Percentiles rank a stretch among this genome's conserved stretches.
Evolutionary conservation across 1,140 invertebrate species (phyloP).

Genomic region (Drosophila bifasciata): DNA sequence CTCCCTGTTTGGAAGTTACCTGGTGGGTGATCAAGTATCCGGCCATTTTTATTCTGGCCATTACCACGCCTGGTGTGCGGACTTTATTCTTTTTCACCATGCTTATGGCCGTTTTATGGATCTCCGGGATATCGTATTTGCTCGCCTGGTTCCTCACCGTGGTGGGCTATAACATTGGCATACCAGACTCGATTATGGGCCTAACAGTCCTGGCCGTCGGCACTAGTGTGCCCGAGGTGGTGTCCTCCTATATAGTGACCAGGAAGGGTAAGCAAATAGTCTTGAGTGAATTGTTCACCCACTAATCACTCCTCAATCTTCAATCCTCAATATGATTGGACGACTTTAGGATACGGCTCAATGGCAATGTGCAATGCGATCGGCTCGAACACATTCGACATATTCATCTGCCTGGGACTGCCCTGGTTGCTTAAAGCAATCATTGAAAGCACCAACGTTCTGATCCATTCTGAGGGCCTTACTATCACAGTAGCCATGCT

Average conservation of each 20-base stretch:
- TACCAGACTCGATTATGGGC: constrained; percentile 91
- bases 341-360: constrained; percentile 87
- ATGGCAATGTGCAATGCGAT: constrained; percentile 95
- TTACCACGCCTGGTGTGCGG: constrained; percentile 57
- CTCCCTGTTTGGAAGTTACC: background rate
- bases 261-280: constrained; percentile 85
- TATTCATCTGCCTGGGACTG: constrained; percentile 91
- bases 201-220: constrained; percentile 90
- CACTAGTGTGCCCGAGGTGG: constrained; percentile 92
- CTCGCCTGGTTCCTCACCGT: constrained; percentile 96
- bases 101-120: constrained; percentile 94
- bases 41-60: constrained; percentile 36
- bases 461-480: constrained; percentile 89
- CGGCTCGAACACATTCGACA: constrained; percentile 94
- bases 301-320: too few species aligned
- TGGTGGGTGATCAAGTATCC: constrained; percentile 61
- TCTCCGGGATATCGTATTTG: constrained; percentile 92
- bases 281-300: background rate
- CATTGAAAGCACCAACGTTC: constrained; percentile 85
- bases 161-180: constrained; percentile 90
- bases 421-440: constrained; percentile 92
- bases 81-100: constrained; percentile 87
- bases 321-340: too few species aligned
- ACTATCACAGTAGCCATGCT: constrained; percentile 91
- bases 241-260: constrained; percentile 91